phyloP scores from a whole-genome alignment of 1,140 invertebrate genomes.

The Vanessa tameamea region DNA sequence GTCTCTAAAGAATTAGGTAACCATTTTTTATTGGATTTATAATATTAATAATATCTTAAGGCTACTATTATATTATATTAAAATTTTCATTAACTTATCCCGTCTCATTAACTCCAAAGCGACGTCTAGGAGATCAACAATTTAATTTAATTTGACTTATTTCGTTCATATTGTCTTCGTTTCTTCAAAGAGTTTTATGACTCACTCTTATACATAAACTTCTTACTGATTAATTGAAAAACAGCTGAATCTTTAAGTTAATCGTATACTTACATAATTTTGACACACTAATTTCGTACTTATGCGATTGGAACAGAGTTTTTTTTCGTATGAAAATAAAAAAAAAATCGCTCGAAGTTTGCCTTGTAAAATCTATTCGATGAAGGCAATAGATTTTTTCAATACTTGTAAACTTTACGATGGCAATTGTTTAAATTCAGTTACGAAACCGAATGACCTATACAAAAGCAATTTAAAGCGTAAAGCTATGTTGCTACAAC shows the following conservation, averaged over 20 bases:
- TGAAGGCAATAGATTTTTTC: background rate
- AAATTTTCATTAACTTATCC: slow-evolving; percentile 10
- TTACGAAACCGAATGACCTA: background rate
- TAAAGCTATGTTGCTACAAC: too few species aligned
- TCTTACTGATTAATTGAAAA: slow-evolving; percentile 18
- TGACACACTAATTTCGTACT: background rate
- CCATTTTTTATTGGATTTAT: too few species aligned
- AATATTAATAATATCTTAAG: background rate
- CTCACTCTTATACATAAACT: slow-evolving; percentile 10
- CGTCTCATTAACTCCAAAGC: slow-evolving; percentile 12
- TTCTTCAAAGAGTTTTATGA: slow-evolving; percentile 17
- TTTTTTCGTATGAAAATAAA: background rate
- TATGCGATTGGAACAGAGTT: background rate
- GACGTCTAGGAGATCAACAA: slow-evolving; percentile 16
- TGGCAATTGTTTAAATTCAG: slow-evolving; percentile 1
- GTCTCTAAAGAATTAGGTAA: too few species aligned
- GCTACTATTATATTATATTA: background rate
- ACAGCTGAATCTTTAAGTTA: slow-evolving; percentile 2
- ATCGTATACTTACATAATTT: background rate
- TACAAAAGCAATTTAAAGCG: background rate
- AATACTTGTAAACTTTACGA: slow-evolving; percentile 6
- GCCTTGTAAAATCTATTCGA: background rate
- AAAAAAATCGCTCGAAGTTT: background rate
- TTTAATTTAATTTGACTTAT: slow-evolving; percentile 10
- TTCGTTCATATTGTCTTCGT: slow-evolving; percentile 8